Conservation (phyloP, 2,113 vertebrate genomes). For the Archilochus colubris region DNA sequence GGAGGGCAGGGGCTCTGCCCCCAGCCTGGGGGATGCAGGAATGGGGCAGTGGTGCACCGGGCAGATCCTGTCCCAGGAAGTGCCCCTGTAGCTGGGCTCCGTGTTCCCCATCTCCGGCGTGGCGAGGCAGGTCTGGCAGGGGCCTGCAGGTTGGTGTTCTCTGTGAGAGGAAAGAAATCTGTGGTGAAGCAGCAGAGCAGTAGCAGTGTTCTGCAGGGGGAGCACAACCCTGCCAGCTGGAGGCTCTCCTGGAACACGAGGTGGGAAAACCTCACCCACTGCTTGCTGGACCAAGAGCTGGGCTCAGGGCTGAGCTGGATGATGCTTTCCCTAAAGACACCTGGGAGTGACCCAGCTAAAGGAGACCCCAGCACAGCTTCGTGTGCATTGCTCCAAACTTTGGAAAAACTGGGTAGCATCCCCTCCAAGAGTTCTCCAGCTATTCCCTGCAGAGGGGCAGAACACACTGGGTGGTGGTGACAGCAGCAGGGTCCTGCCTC, state of each 20-base stretch:
- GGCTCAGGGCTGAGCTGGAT: background rate
- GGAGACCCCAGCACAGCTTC: background rate
- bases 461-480: background rate
- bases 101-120: conserved; percentile 51
- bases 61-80: conserved; percentile 71
- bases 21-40: conserved; percentile 61
- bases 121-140: conserved; percentile 64
- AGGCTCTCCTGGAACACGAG: background rate
- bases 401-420: background rate
- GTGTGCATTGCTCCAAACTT: background rate
- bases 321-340: background rate
- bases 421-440: background rate
- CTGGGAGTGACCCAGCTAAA: background rate
- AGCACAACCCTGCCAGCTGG: background rate
- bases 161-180: conserved; percentile 10
- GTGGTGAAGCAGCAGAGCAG: background rate
- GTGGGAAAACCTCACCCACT: background rate
- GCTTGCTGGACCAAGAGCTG: background rate
- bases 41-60: conserved; percentile 77
- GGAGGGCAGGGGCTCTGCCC: conserved; percentile 40
- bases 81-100: conserved; percentile 65
- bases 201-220: background rate
- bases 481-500: background rate
- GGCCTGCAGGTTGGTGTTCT: conserved; percentile 55
- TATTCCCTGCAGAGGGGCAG: background rate